phyloP scores from a whole-genome alignment of 1,140 invertebrate genomes.

The Diuraphis noxia region DNA sequence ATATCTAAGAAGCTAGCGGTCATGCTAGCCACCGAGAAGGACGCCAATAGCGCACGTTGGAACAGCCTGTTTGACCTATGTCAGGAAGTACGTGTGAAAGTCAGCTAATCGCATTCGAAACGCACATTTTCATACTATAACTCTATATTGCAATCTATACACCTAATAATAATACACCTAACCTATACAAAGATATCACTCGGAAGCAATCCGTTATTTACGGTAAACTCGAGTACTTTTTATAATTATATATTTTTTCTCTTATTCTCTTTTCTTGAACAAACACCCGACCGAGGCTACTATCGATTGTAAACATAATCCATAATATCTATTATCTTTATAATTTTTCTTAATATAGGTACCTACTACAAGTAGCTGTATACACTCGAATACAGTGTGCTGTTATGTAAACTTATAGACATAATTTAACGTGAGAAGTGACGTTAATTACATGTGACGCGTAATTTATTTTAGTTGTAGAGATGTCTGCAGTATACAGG shows the following conservation, averaged over 20 bases:
- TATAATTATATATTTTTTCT: background rate
- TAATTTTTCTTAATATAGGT: background rate
- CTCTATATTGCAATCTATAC: no score
- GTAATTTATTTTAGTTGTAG: background rate
- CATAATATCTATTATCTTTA: background rate
- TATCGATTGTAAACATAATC: background rate
- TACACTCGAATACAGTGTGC: background rate
- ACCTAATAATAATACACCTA: no score
- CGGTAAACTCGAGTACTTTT: background rate
- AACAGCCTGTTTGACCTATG: conserved; percentile 35
- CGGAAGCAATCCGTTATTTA: background rate
- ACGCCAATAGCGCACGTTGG: conserved; percentile 14
- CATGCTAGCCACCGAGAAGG: background rate
- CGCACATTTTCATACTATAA: background rate
- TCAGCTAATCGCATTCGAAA: background rate
- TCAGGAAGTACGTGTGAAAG: conserved; percentile 32
- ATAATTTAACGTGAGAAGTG: no score
- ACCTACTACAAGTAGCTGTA: no score
- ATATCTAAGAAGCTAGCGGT: conserved; percentile 45
- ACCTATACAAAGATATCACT: background rate
- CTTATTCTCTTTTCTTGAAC: background rate
- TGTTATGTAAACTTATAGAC: background rate
- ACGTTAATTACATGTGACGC: background rate
- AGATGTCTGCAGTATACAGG: no score
- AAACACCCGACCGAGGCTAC: background rate